phyloP scores from a whole-genome alignment of 2,113 vertebrate genomes.

The Cynopterus brachyotis region DNA sequence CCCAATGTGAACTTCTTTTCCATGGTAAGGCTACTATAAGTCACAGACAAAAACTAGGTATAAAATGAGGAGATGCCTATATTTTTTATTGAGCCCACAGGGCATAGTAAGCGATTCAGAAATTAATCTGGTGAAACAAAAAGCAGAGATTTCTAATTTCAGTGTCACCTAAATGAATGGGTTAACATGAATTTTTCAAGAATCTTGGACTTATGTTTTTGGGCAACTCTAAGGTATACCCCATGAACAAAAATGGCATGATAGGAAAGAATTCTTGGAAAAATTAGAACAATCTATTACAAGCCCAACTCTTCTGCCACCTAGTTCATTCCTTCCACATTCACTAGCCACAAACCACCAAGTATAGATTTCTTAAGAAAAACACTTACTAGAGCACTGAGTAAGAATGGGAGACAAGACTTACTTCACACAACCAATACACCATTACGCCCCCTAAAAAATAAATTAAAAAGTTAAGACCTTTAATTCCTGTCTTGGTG shows the following conservation, averaged over 20 bases:
- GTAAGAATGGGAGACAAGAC: background rate
- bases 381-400: background rate
- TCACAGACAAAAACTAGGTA: background rate
- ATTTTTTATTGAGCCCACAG: background rate
- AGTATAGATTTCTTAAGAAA: background rate
- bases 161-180: background rate
- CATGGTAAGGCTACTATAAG: background rate
- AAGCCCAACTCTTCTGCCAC: background rate
- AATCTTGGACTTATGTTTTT: background rate
- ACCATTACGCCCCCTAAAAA: no score
- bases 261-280: background rate
- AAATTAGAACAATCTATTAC: background rate
- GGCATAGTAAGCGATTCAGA: background rate
- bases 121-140: background rate
- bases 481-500: background rate
- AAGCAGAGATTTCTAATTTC: background rate
- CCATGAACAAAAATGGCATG: background rate
- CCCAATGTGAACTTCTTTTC: background rate
- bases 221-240: background rate
- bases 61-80: background rate
- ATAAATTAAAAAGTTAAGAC: background rate
- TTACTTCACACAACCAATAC: background rate
- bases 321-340: background rate
- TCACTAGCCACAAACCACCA: background rate
- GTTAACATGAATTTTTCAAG: background rate